Conservation (phyloP, 2,888 invertebrate genomes). For the Hedya salicella region DNA sequence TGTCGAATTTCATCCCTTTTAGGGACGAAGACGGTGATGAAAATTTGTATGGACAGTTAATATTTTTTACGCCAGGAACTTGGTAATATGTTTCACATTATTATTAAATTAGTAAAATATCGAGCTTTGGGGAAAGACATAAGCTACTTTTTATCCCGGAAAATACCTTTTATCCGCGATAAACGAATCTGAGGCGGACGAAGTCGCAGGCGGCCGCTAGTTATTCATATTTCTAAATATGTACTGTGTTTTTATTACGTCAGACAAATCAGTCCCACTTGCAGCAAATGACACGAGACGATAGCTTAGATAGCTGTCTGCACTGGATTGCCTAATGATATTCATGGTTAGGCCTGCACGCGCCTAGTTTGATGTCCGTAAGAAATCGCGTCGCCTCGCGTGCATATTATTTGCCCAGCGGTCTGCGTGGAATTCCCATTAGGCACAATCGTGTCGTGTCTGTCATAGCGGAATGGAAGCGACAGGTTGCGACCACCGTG, state of each 20-base stretch:
- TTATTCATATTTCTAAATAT: too few species aligned
- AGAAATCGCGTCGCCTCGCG: slow-evolving; percentile 64
- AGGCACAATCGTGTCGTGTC: slow-evolving; percentile 54
- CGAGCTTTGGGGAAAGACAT: too few species aligned
- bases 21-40: too few species aligned
- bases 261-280: background rate
- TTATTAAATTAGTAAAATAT: too few species aligned
- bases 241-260: background rate
- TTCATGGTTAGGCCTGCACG: slow-evolving; percentile 34
- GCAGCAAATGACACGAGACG: slow-evolving; percentile 26
- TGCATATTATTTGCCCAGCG: slow-evolving; percentile 48
- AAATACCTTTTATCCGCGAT: too few species aligned
- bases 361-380: slow-evolving; percentile 45
- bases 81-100: too few species aligned
- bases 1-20: too few species aligned
- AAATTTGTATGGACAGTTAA: too few species aligned
- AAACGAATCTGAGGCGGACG: too few species aligned
- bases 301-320: slow-evolving; percentile 6
- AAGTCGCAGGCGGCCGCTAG: too few species aligned
- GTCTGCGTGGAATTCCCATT: slow-evolving; percentile 68
- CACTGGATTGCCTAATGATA: slow-evolving; percentile 12
- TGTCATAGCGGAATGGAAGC: slow-evolving; percentile 54
- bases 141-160: too few species aligned
- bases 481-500: slow-evolving; percentile 69
- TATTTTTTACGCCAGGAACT: too few species aligned